phyloP scores from a whole-genome alignment of 1,140 invertebrate species.

The Arion vulgaris region DNA sequence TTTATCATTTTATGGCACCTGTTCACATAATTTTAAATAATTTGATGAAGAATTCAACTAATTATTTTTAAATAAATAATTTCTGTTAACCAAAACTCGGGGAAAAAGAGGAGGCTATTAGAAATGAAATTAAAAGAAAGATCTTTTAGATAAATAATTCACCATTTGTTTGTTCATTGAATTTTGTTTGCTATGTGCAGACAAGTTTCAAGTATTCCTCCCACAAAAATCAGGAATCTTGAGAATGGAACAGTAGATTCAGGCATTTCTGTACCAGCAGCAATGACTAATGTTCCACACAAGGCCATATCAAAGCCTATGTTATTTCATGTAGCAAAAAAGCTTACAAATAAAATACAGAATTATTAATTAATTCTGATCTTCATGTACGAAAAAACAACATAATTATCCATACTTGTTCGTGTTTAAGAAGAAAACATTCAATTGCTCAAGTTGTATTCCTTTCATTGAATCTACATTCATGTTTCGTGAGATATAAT shows the following conservation, averaged over 20 bases:
- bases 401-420: background rate
- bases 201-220: background rate
- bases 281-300: background rate
- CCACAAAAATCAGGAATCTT: background rate
- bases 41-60: too few relatives aligned
- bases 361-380: background rate
- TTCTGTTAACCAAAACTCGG: background rate
- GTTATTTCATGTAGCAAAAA: too few relatives aligned
- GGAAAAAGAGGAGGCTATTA: background rate
- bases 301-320: background rate
- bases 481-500: background rate
- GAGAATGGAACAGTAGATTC: background rate
- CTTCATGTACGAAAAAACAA: background rate
- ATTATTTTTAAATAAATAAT: too few relatives aligned
- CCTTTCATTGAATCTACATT: background rate
- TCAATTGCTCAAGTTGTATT: background rate
- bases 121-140: background rate
- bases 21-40: too few relatives aligned
- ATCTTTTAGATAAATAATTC: background rate
- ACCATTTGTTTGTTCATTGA: background rate
- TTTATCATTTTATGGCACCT: too few relatives aligned
- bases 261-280: constrained; percentile 1
- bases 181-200: background rate
- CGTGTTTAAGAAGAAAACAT: background rate
- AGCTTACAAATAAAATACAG: background rate